phyloP scores from a whole-genome alignment of 2,113 vertebrate genomes.

The Alligator mississippiensis region DNA sequence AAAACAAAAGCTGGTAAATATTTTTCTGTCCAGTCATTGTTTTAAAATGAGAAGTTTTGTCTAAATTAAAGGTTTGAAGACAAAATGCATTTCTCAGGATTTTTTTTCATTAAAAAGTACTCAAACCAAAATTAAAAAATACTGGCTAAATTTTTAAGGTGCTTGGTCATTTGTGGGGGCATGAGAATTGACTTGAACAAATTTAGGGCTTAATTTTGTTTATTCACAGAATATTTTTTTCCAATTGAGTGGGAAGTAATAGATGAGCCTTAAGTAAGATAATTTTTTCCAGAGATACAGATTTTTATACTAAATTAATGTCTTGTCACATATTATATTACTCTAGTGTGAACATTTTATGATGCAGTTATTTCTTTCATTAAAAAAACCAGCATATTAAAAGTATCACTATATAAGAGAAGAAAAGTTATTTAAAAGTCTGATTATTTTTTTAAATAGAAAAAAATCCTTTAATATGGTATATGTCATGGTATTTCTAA shows the following conservation, averaged over 20 bases:
- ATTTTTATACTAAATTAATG: not conserved
- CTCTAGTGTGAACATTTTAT: not conserved
- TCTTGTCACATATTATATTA: not conserved
- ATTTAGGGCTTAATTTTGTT: not conserved
- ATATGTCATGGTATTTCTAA: not conserved
- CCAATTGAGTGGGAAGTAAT: not conserved
- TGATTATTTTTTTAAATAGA: not conserved
- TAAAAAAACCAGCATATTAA: fast-evolving
- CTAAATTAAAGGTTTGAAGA: no score
- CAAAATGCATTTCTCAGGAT: no score
- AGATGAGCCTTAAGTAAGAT: not conserved
- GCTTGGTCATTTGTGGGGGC: no score
- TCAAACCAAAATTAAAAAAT: no score
- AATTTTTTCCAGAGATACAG: not conserved
- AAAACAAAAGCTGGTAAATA: not conserved
- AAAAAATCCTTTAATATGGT: not conserved
- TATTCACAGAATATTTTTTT: not conserved
- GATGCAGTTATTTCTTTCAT: not conserved
- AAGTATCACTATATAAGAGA: not conserved
- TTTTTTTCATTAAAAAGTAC: no score
- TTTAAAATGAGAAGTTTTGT: not conserved
- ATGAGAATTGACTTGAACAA: no score
- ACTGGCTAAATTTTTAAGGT: no score
- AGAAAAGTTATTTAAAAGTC: not conserved
- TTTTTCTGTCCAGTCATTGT: not conserved